phyloP scores from a whole-genome alignment of 2,888 invertebrate species.

The Choristoneura rosaceana region DNA sequence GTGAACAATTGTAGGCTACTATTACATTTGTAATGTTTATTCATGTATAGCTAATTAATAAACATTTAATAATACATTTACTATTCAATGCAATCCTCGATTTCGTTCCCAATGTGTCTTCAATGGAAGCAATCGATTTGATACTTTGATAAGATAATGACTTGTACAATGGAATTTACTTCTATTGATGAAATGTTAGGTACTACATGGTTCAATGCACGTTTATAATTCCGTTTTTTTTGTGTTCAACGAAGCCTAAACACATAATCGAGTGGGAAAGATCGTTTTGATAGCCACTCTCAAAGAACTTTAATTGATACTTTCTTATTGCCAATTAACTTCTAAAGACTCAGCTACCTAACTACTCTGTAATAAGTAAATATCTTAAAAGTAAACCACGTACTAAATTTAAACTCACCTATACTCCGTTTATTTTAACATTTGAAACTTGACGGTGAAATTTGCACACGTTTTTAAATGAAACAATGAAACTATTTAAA shows the following conservation, averaged over 20 bases:
- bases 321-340: background rate
- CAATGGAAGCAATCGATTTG: constrained; percentile 47
- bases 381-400: constrained; percentile 13
- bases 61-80: constrained; percentile 47
- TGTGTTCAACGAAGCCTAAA: constrained; percentile 11
- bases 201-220: constrained; percentile 21
- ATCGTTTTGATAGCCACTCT: background rate
- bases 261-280: background rate
- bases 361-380: constrained; percentile 16
- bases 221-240: constrained; percentile 14
- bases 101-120: constrained; percentile 48
- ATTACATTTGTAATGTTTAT: constrained; percentile 44
- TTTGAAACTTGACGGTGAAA: no score
- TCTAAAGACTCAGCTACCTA: background rate
- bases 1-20: constrained; percentile 4
- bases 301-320: background rate
- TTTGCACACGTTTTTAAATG: no score
- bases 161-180: constrained; percentile 34
- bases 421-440: no score
- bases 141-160: constrained; percentile 46
- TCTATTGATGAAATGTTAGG: constrained; percentile 30
- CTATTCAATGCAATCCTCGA: constrained; percentile 44
- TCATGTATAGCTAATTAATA: constrained; percentile 45
- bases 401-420: constrained; percentile 25
- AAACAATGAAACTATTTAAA: no score